phyloP scores from a whole-genome alignment of 2,888 invertebrate species.

The Synergus umbraculus region DNA sequence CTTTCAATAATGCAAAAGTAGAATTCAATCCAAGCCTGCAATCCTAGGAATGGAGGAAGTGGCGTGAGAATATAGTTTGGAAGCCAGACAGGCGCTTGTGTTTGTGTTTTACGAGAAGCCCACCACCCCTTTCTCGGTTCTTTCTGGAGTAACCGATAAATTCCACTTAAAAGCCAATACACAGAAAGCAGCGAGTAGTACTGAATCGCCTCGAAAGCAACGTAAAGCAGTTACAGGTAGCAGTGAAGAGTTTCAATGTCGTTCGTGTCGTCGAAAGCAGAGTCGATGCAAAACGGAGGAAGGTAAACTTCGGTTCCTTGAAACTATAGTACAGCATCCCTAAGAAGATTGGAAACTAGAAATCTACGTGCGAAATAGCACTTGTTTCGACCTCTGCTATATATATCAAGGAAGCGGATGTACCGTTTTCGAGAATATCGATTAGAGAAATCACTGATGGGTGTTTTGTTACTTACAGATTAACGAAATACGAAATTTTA shows the following conservation, averaged over 20 bases:
- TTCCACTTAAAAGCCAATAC: constrained; percentile 52
- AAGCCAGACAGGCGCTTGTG: constrained; percentile 39
- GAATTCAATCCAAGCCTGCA: constrained; percentile 3
- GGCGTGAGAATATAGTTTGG: background rate
- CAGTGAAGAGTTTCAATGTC: constrained; percentile 1
- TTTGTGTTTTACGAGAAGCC: constrained; percentile 42
- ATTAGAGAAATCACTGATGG: background rate
- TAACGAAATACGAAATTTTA: background rate
- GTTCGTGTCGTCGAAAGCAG: background rate
- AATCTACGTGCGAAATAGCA: constrained; percentile 62
- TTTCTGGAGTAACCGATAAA: constrained; percentile 55
- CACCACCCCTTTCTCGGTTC: constrained; percentile 37
- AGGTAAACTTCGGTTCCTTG: constrained; percentile 43
- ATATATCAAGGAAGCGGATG: constrained; percentile 21
- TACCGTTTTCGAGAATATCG: constrained; percentile 4
- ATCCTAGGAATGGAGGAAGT: background rate
- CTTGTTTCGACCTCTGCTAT: constrained; percentile 43
- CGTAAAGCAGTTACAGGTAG: constrained; percentile 52
- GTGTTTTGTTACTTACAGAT: background rate
- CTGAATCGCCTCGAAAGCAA: constrained; percentile 50
- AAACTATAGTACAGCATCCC: constrained; percentile 46
- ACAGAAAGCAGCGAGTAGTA: constrained; percentile 26
- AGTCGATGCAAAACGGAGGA: constrained; percentile 56
- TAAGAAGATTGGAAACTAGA: constrained; percentile 58
- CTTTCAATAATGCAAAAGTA: constrained; percentile 34